These are phyloP conservation scores for Cottoperca gobio DNA, from an alignment of 2,797 vertebrate species.

Conservation along the genomic window DNA sequence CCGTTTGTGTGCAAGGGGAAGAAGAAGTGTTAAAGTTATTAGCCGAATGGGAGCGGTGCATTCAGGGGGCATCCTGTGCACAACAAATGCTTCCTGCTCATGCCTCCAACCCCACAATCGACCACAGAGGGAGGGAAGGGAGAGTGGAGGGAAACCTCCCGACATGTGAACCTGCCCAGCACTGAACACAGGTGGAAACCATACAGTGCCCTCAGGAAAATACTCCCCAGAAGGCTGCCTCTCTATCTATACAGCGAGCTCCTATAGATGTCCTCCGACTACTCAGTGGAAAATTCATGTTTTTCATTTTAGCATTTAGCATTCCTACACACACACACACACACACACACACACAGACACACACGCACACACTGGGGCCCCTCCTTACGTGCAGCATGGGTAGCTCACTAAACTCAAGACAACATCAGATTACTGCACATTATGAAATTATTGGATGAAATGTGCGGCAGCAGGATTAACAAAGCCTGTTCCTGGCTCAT, in stretches of 20 bases:
- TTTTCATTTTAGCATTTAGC: conserved; percentile 59
- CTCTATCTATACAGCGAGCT: conserved; percentile 4
- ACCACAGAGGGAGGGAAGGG: conserved; percentile 15
- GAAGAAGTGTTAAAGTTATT: conserved; percentile 87
- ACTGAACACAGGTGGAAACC: conserved; percentile 57
- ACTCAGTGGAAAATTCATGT: conserved; percentile 55
- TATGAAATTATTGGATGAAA: conserved; percentile 39
- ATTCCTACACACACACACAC: conserved; percentile 53
- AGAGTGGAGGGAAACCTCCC: conserved; percentile 1
- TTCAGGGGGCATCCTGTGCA: conserved; percentile 80
- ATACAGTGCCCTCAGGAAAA: conserved; percentile 21
- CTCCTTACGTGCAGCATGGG: conserved; percentile 32
- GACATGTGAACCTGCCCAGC: conserved; percentile 49
- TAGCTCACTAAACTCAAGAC: conserved; percentile 27
- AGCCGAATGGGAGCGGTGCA: conserved; percentile 72
- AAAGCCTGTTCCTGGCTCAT: conserved; percentile 35
- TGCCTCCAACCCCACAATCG: conserved; percentile 53
- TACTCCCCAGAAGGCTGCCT: conserved; percentile 1
- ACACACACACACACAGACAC: too few relatives aligned
- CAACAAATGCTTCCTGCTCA: conserved; percentile 80
- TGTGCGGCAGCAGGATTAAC: conserved; percentile 14
- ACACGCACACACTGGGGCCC: conserved; percentile 24
- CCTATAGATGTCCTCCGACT: conserved; percentile 37
- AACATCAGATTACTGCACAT: conserved; percentile 47
- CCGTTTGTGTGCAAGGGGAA: conserved; percentile 81